These are phyloP conservation scores for Helobdella robusta DNA, from an alignment of 2,888 invertebrate genomes.

Conservation along the genomic window DNA sequence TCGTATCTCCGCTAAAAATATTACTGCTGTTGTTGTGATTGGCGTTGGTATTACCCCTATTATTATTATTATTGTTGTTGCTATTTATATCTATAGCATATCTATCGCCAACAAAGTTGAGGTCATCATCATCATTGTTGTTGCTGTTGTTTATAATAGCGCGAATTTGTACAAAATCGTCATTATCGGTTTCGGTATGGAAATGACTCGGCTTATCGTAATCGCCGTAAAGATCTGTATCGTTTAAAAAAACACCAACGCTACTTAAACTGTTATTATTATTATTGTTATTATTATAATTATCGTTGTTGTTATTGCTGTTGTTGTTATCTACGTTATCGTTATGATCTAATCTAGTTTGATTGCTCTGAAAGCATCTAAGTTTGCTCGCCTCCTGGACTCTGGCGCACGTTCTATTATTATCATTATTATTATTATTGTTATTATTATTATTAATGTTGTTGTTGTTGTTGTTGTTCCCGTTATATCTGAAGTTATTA, in stretches of 20 bases:
- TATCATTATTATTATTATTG: slow-evolving; percentile 11
- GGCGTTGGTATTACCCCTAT: background rate
- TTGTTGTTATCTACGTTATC: too few species aligned
- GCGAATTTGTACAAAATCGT: too few species aligned
- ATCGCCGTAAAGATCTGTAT: background rate
- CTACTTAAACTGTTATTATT: background rate
- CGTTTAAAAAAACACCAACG: background rate
- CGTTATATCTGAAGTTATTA: background rate
- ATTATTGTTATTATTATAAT: too few species aligned
- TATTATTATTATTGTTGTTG: background rate
- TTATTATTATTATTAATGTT: slow-evolving; percentile 3
- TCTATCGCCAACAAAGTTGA: background rate
- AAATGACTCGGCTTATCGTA: background rate
- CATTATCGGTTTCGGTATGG: background rate
- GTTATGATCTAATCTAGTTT: too few species aligned
- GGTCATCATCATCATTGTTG: background rate
- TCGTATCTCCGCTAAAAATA: background rate
- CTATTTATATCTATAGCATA: background rate
- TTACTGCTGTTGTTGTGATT: background rate
- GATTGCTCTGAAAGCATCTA: too few species aligned
- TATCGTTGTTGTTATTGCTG: too few species aligned
- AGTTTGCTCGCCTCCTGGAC: too few species aligned
- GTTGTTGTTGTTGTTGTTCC: background rate
- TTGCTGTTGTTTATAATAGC: background rate
- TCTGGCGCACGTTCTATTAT: too few species aligned